Conservation (phyloP, 2,888 invertebrate species). For the Troglohyphantes excavatus region DNA sequence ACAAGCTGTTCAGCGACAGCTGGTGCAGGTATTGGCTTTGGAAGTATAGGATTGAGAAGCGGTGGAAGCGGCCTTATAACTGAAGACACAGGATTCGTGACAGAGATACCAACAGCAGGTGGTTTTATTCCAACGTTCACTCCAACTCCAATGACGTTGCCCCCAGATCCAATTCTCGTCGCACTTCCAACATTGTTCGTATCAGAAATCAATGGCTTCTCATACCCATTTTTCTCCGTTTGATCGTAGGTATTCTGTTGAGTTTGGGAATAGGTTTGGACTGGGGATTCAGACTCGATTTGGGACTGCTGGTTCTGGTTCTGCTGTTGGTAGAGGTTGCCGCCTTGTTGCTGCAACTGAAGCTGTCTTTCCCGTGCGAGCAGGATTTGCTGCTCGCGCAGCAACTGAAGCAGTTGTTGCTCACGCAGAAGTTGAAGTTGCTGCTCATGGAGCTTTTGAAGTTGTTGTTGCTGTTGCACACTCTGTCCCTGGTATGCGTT, state of each 20-base stretch:
- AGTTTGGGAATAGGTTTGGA: not conserved
- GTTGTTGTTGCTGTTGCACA: constrained; percentile 10
- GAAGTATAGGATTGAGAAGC: constrained; percentile 48
- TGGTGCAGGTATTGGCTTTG: constrained; percentile 3
- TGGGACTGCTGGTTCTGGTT: not conserved
- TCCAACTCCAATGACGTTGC: constrained; percentile 38
- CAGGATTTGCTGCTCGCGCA: not conserved
- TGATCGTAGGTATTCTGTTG: not conserved
- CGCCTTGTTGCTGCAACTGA: not conserved
- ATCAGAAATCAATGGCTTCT: not conserved
- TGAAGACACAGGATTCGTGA: constrained; percentile 49
- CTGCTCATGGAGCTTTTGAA: not conserved
- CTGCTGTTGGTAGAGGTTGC: not conserved
- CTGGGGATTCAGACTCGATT: not conserved
- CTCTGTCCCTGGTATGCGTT: not conserved
- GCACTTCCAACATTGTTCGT: not conserved
- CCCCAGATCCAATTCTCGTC: not conserved
- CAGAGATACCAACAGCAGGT: constrained; percentile 44
- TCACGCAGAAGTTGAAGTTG: not conserved
- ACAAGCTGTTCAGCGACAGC: constrained; percentile 32
- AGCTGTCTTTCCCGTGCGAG: not conserved
- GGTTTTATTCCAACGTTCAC: constrained; percentile 65
- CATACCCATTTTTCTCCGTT: constrained; percentile 8
- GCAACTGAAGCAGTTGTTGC: constrained; percentile 12
- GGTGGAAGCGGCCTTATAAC: constrained; percentile 54